Evolutionary conservation across 2,113 vertebrate species (phyloP), one percentile per base, ranked within the genome.

Genomic region (Bubo scandiacus): DNA sequence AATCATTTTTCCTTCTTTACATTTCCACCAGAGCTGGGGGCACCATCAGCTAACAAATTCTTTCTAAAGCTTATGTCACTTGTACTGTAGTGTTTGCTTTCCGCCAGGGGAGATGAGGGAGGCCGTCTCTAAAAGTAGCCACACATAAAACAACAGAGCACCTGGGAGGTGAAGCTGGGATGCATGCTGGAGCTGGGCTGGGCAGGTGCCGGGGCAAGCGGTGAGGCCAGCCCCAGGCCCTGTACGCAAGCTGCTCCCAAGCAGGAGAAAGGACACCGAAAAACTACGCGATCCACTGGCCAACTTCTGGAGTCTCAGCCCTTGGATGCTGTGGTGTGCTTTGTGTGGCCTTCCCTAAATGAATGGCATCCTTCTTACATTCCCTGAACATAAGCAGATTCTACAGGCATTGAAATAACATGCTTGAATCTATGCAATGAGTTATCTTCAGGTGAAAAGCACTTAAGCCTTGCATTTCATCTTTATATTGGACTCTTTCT

Each of bases 41-140:
- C 89, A 96, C 67, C 86, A 72, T 52, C 52, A 79, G 74, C 78
- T 85, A 91, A 87, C 42, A 80, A 85, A 86, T 81, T 67, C 80
- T 92, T 85, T 68, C n/a, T 38, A 54, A 62, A 71, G 52, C 57
- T 72, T 26, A 18, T 40, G 51, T 62, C 58, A 26, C 75, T 88
- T 26, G 42, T 30, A 54, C 45, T 18, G 59, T 14, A 61, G 34
- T 12, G 49, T 75, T 92, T 90, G 77, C 62, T 68, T 52, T 82
- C 0, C 0, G 73, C 42, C 49, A 55, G 67, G 29, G 58, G 21
- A 75, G 62, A 42, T 11, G 73, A 59, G 47, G 68, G 49, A 70
- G 51, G 45, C 55, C 1, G 1, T 42, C 67, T 34, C 67, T 42
- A 6, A 42, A 86, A 81, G 65, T 4, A 85, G 81, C 38, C 10